Conservation (phyloP, 2,113 vertebrate genomes). For the Charina bottae region DNA sequence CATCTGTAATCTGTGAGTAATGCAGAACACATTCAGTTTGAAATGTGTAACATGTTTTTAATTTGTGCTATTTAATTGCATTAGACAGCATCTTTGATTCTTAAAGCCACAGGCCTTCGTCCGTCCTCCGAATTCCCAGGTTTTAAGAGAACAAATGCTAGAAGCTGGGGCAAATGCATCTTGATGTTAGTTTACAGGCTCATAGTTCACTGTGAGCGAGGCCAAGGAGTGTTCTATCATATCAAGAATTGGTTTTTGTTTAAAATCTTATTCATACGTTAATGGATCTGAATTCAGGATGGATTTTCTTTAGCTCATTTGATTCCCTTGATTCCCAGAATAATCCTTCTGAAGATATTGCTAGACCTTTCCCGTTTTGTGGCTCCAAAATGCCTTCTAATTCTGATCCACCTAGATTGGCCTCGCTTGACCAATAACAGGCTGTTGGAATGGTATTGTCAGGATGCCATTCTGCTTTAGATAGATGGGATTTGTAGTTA, state of each 20-base stretch:
- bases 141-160: not conserved
- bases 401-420: not conserved
- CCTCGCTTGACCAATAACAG: not conserved
- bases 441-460: not conserved
- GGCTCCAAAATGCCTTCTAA: not conserved
- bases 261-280: not conserved
- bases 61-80: slow-evolving; percentile 17
- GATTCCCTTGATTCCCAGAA: not conserved
- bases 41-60: slow-evolving; percentile 26
- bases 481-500: no score
- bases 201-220: not conserved
- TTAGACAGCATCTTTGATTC: not conserved
- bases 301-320: not conserved
- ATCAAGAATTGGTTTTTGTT: not conserved
- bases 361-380: not conserved
- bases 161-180: not conserved
- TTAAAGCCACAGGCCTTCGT: not conserved
- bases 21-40: not conserved
- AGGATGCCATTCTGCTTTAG: no score
- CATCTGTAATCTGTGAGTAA: not conserved
- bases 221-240: not conserved
- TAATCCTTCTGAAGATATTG: not conserved
- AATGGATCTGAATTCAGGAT: not conserved
- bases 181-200: not conserved
- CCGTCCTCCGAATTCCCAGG: not conserved